Percentiles rank a stretch among this genome's conserved stretches.
These are phyloP conservation scores for Araneus ventricosus DNA, from an alignment of 1,140 invertebrate species.

Conservation along the genomic window DNA sequence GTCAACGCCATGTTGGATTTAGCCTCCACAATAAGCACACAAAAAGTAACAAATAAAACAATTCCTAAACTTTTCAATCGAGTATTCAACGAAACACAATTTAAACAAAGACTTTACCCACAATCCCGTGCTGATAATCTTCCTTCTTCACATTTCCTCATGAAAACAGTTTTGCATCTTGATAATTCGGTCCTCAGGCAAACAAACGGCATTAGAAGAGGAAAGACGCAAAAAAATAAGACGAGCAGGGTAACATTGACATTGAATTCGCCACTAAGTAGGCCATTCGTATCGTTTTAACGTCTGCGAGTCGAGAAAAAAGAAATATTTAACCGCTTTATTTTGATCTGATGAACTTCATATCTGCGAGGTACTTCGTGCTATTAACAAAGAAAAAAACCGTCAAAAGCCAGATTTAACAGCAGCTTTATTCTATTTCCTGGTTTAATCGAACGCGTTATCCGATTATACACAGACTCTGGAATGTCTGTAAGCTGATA, in stretches of 20 bases:
- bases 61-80: too few relatives aligned
- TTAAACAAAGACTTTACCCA: too few relatives aligned
- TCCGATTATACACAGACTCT: conserved; percentile 1
- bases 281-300: not conserved
- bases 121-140: too few relatives aligned
- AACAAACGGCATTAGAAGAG: not conserved
- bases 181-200: not conserved
- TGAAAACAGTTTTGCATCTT: not conserved
- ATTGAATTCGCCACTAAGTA: not conserved
- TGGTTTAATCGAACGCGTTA: not conserved
- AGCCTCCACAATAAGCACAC: too few relatives aligned
- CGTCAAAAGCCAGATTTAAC: not conserved
- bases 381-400: not conserved
- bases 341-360: not conserved
- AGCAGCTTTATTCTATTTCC: conserved; percentile 23
- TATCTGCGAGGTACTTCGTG: not conserved
- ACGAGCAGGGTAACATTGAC: not conserved
- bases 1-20: too few relatives aligned
- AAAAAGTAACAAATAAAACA: too few relatives aligned
- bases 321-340: not conserved
- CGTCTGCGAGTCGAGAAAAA: not conserved
- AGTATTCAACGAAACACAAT: too few relatives aligned
- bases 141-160: not conserved
- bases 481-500: not conserved
- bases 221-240: not conserved